phyloP scores from a whole-genome alignment of 2,888 invertebrate species.

The Heliothis peltigera region DNA sequence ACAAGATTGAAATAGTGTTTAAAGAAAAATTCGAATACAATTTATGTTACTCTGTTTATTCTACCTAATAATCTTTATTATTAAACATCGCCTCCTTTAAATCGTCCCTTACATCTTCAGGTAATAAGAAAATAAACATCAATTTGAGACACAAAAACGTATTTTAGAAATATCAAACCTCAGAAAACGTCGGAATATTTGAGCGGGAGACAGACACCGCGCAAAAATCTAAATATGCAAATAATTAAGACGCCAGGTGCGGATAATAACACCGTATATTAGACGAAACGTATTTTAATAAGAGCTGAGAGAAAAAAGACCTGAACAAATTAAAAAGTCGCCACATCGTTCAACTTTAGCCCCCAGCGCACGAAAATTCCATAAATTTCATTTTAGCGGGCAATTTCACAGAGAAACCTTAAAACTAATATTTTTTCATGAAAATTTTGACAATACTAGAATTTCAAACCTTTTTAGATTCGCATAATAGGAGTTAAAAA shows the following conservation, averaged over 20 bases:
- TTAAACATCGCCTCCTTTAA: no score
- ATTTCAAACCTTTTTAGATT: constrained; percentile 27
- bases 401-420: constrained; percentile 58
- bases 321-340: constrained; percentile 77
- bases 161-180: constrained; percentile 7
- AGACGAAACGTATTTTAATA: constrained; percentile 66
- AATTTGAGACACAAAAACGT: neutral
- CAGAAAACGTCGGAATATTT: constrained; percentile 17
- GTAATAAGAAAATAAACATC: no score
- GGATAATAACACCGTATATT: constrained; percentile 64
- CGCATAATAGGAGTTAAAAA: neutral
- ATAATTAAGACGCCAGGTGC: constrained; percentile 67
- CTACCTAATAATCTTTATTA: no score
- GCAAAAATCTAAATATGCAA: constrained; percentile 51
- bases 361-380: constrained; percentile 62
- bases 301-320: constrained; percentile 63
- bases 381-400: constrained; percentile 74
- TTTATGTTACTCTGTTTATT: no score
- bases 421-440: constrained; percentile 40
- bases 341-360: constrained; percentile 71
- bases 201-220: constrained; percentile 15
- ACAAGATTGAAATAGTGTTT: no score
- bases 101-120: no score
- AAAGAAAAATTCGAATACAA: no score
- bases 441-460: constrained; percentile 20